Evolutionary conservation across 2,797 vertebrate species (phyloP), one percentile per base, ranked within the genome.

Genomic region (Brotogeris chrysoptera): DNA sequence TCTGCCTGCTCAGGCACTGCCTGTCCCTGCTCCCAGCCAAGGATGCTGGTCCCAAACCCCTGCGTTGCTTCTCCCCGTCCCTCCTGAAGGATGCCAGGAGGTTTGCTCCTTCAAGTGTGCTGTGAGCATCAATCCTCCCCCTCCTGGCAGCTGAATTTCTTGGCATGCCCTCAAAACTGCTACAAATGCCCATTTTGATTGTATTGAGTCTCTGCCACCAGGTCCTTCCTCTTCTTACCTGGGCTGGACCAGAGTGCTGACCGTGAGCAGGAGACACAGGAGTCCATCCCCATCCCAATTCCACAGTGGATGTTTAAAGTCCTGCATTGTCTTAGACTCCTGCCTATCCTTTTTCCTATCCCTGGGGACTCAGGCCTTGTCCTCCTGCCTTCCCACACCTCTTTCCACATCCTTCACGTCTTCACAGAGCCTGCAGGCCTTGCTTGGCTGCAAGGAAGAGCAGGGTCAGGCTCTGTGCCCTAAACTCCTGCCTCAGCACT

Each of bases 401-500:
- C 53, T 61, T 50, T 30, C 60, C 28, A 1, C 27, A 5, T 52
- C 32, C 34, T 50, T 1, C 0, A 16, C 61, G 28, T 34, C 57
- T 60, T 28, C 4, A 6, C 30, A 11, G 72, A 69, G 34, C 46
- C 59, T 3, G 36, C 7, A 21, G 79, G 21, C 24, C 69, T 57
- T 68, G 12, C 80, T 6, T 25, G 84, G 85, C 46, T 55, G 39
- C 70, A 38, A 73, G 80, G 70, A 72, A 18, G 21, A 3, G 23
- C 4, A 4, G 46, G 60, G 20, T 1, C 12, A 2, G 53, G 38
- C 81, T 87, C 28, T 0, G 1, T 4, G 65, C 77, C 73, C 74
- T 80, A 23, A 90, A 77, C 12, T 41, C 73, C 77, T 92, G 68
- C 90, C 77, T 93, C 95, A 93, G 94, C 88, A 7, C 65, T 97